These are phyloP conservation scores for Chymomyza costata DNA, from an alignment of 1,140 invertebrate species.

Conservation along the genomic window DNA sequence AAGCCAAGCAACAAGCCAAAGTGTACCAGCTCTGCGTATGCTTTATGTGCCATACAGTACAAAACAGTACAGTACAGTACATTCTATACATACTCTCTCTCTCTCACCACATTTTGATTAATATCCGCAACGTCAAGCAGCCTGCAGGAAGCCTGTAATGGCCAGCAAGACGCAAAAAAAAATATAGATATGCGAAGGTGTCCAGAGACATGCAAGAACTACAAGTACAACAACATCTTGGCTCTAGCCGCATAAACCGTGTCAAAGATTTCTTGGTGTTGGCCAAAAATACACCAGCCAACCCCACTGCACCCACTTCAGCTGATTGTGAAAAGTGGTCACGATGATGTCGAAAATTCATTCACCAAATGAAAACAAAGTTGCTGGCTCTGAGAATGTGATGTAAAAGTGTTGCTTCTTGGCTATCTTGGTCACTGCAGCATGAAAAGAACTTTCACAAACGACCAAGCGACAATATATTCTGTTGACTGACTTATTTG, in stretches of 20 bases:
- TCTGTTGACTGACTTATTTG: conserved; percentile 64
- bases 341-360: conserved; percentile 67
- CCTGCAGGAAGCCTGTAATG: conserved; percentile 28
- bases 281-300: too few relatives aligned
- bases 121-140: conserved; percentile 57
- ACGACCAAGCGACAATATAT: conserved; percentile 46
- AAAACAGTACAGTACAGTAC: not conserved
- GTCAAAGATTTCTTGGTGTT: conserved; percentile 43
- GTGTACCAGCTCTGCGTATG: conserved; percentile 34
- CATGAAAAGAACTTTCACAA: conserved; percentile 48
- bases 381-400: conserved; percentile 31
- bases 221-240: conserved; percentile 8
- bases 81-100: too few relatives aligned
- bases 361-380: conserved; percentile 69
- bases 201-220: not conserved
- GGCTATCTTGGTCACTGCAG: conserved; percentile 21
- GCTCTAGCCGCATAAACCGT: conserved; percentile 43
- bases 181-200: not conserved
- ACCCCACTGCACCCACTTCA: not conserved
- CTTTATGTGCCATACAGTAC: not conserved
- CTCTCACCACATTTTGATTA: conserved; percentile 59
- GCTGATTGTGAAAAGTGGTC: conserved; percentile 68
- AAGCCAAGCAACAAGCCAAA: conserved; percentile 45
- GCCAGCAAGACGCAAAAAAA: conserved; percentile 6
- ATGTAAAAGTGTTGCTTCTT: too few relatives aligned